Base-by-base conservation (phyloP, 2,113 vertebrate genomes). In the Rhabdornis inornatus region DNA sequence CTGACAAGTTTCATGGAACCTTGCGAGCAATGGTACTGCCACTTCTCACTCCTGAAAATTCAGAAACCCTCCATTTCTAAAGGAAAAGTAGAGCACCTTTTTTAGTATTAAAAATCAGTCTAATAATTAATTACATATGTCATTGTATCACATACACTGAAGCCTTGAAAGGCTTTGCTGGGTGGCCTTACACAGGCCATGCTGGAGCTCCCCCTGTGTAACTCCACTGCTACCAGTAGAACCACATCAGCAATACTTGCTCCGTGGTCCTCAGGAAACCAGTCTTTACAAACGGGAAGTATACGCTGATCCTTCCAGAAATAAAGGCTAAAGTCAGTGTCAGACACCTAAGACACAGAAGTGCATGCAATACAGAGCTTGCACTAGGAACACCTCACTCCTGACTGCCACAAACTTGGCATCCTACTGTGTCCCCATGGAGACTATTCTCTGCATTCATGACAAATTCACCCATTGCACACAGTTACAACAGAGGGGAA, bases 361-460 rank as follows among this genome's bases (percentile, higher is more conserved):
- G 22, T 10, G 22, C 17, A 39, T 2, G 10, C 44, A 74, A 47
- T 6, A 52, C 21, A 47, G 70, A 65, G 25, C 31, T 27, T 63
- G 47, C 35, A 50, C 23, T 0, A 1, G 30, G 24, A 64, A 33
- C 18, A 88, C 16, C 20, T 64, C 33, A 50, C 10, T 33, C 40
- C 39, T 21, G 37, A 65, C 40, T 63, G 33, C 22, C 23, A 37
- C 12, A 55, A 53, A 21, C 22, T 31, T 6, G 15, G 44, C 13
- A 47, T 44, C 17, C 14, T 25, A 35, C 42, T 1, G 1, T 3
- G 47, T 11, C 16, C 52, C 49, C 45, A 25, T 12, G 42, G 5
- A 42, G 15, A 59, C 19, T 18, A 47, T 3, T 59, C 57, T 15
- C 52, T 35, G 50, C 6, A 8, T 0, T 1, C 31, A 57, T 3